Evolutionary conservation across 2,797 vertebrate species (phyloP), one percentile per base, ranked within the genome.

Genomic region (Thunnus albacares): DNA sequence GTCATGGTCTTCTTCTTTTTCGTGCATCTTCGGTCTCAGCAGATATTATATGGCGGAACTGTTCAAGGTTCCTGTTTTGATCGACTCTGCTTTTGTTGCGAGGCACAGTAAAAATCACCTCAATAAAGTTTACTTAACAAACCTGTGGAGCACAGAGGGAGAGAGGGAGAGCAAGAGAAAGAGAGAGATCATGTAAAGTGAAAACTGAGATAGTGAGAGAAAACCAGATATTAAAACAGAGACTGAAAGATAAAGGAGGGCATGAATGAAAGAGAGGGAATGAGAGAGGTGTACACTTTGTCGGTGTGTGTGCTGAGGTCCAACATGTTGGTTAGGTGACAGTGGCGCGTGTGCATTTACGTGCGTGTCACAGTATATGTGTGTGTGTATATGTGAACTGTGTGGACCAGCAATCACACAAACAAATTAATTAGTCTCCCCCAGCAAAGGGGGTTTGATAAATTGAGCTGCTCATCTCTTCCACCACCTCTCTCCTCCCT

Each of bases 391-490:
- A 33, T 66, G 71, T 57, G 66, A 26, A 30, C 43, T 70, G 80
- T 81, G 80, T 86, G 81, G 75, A 93, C 94, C 94, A 93, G 90
- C 95, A 96, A 95, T 95, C 94, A 94, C 93, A 95, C 93, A 96
- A 96, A 96, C 95, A 96, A 95, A 96, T 96, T 93, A 95, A 96
- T 96, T 96, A 95, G 92, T 91, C 92, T 92, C 86, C 82, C 90
- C 76, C 70, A 90, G 91, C 90, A 91, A 94, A 93, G 41, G 80
- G 85, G 90, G 85, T 87, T 95, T 96, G 93, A 95, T 93, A 92
- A 95, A 95, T 95, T 93, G 91, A 94, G 86, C 91, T 72, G 87
- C 90, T 93, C 89, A 84, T 90, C 83, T 92, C 82, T 87, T 74
- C 55, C 79, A 82, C 81, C 70, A 41, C 83, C 77, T 67, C 75